Conservation (phyloP, 2,797 vertebrate species). For the Pyrocephalus nanus region DNA sequence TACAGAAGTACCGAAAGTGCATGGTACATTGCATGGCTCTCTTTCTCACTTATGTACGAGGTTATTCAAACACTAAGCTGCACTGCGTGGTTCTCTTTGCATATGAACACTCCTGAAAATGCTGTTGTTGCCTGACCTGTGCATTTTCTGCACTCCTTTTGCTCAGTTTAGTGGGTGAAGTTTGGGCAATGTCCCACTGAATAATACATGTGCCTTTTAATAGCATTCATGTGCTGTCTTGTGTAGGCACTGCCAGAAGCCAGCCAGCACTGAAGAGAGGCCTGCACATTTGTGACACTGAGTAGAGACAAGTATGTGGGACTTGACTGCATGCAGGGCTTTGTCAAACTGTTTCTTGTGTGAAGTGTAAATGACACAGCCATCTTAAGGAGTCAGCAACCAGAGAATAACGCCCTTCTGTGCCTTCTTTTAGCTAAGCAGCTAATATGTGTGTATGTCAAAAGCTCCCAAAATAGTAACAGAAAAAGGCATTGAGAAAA, state of each 20-base stretch:
- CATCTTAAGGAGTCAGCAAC: background rate
- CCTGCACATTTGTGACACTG: background rate
- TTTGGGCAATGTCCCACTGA: constrained; percentile 13
- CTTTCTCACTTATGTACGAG: background rate
- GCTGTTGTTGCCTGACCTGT: background rate
- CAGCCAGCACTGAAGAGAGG: background rate
- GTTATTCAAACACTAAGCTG: background rate
- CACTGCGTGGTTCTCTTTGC: background rate
- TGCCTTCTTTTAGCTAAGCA: background rate
- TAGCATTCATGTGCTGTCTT: background rate
- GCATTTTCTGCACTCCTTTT: background rate
- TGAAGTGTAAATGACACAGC: background rate
- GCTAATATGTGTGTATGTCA: background rate
- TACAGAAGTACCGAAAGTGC: background rate
- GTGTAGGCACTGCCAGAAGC: constrained; percentile 23
- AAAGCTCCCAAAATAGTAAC: constrained; percentile 34
- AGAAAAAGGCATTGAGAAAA: constrained; percentile 33
- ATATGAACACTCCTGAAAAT: background rate
- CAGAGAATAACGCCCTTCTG: background rate
- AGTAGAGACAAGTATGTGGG: background rate
- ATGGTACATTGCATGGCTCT: background rate
- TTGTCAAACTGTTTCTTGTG: background rate
- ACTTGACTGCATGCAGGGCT: background rate
- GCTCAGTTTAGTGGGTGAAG: background rate
- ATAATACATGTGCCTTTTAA: constrained; percentile 38